These are phyloP conservation scores for Drosophila parabipectinata DNA, from an alignment of 1,140 invertebrate species.

Conservation along the genomic window DNA sequence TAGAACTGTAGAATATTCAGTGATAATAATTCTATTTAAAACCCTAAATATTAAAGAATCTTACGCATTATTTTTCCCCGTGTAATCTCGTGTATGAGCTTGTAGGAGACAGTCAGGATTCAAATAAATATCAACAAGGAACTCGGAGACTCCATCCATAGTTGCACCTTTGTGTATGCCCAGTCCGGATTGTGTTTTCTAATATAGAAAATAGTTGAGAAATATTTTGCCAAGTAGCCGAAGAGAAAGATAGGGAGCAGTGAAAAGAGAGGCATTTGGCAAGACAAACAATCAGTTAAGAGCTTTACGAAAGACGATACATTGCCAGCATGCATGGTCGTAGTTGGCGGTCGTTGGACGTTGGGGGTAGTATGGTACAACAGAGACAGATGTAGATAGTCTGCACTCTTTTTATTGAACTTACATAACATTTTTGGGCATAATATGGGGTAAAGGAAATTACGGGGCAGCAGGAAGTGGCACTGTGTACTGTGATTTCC, in stretches of 20 bases:
- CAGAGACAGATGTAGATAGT: slow-evolving; percentile 33
- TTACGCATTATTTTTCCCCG: not conserved
- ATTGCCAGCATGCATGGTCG: slow-evolving; percentile 26
- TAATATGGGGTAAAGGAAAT: slow-evolving; percentile 37
- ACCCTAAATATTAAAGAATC: not conserved
- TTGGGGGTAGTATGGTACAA: not conserved
- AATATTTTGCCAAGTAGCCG: slow-evolving; percentile 78
- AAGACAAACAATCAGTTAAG: slow-evolving; percentile 82
- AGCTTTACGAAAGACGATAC: slow-evolving; percentile 67
- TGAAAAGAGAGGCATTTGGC: slow-evolving; percentile 61
- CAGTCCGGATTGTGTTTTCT: slow-evolving; percentile 71
- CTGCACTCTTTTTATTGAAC: slow-evolving; percentile 68
- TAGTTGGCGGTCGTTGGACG: not conserved
- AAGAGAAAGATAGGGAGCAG: slow-evolving; percentile 41
- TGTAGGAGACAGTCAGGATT: slow-evolving; percentile 75
- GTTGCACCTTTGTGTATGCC: slow-evolving; percentile 67
- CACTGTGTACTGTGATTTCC: slow-evolving; percentile 70
- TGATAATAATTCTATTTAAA: no score
- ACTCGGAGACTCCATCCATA: slow-evolving; percentile 45
- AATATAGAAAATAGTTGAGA: slow-evolving; percentile 81
- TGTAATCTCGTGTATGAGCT: slow-evolving; percentile 10
- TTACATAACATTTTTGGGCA: slow-evolving; percentile 72
- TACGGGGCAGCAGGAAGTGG: slow-evolving; percentile 57
- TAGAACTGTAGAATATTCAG: no score
- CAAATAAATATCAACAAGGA: slow-evolving; percentile 77